These are phyloP conservation scores for Gibbula magus DNA, from an alignment of 2,888 invertebrate species.

Conservation along the genomic window DNA sequence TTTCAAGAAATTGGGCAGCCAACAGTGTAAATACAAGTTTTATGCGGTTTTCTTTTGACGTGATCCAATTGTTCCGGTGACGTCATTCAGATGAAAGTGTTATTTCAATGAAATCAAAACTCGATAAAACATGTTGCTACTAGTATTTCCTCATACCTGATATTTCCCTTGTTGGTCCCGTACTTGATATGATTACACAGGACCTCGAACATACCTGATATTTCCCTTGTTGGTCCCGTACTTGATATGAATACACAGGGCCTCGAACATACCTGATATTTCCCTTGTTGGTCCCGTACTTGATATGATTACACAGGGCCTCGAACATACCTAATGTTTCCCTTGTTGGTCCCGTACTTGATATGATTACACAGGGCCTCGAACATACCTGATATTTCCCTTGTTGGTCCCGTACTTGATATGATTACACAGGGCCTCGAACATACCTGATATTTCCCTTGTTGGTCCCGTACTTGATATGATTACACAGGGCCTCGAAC, in stretches of 20 bases:
- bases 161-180: conserved; percentile 96
- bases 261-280: conserved; percentile 98
- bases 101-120: too few species aligned
- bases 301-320: conserved; percentile 96
- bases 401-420: conserved; percentile 98
- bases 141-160: too few species aligned
- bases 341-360: conserved; percentile 97
- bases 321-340: conserved; percentile 97
- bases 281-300: conserved; percentile 97
- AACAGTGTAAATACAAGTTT: too few species aligned
- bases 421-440: conserved; percentile 96
- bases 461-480: conserved; percentile 97
- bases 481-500: conserved; percentile 97
- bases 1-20: too few species aligned
- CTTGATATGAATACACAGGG: conserved; percentile 96
- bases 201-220: conserved; percentile 95
- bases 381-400: conserved; percentile 97
- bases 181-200: conserved; percentile 97
- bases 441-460: conserved; percentile 97
- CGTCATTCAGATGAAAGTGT: too few species aligned
- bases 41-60: too few species aligned
- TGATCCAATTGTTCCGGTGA: too few species aligned
- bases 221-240: conserved; percentile 98
- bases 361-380: conserved; percentile 97
- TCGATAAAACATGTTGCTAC: too few species aligned